Evolutionary conservation across 2,888 invertebrate genomes (phyloP).

Genomic region (Orchesellides sinensis): DNA sequence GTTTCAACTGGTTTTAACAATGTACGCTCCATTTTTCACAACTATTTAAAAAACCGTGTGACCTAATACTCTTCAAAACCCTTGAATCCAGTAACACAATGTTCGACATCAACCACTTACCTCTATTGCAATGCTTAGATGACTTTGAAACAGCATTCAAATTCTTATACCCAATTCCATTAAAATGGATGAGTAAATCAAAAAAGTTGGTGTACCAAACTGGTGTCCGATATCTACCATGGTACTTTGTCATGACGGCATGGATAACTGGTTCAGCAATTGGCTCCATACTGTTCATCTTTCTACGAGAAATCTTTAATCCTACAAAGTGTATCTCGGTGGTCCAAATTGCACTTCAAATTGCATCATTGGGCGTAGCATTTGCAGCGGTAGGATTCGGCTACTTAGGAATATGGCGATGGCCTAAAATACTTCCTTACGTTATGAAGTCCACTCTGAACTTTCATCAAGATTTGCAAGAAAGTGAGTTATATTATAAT

Average conservation of each 20-base stretch:
- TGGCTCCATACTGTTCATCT: background rate
- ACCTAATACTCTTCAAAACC: too few relatives aligned
- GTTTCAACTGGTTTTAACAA: too few relatives aligned
- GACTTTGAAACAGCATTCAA: background rate
- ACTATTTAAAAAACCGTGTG: too few relatives aligned
- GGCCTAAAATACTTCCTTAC: background rate
- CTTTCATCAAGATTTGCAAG: background rate
- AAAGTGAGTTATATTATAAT: background rate
- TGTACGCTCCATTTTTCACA: too few relatives aligned
- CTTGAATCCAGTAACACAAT: too few relatives aligned
- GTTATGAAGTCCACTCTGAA: background rate
- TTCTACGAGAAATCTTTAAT: background rate
- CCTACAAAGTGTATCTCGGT: background rate
- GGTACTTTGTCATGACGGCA: background rate
- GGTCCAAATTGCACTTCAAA: background rate
- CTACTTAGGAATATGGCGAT: background rate
- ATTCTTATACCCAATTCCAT: background rate
- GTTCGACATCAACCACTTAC: too few relatives aligned
- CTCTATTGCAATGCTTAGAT: background rate
- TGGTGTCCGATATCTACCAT: background rate
- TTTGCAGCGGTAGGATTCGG: background rate
- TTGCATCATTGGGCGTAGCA: background rate
- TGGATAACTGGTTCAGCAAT: background rate
- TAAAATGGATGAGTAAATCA: background rate
- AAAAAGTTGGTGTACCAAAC: background rate